phyloP scores from a whole-genome alignment of 2,797 vertebrate genomes.

The Onychomys leucogaster region DNA sequence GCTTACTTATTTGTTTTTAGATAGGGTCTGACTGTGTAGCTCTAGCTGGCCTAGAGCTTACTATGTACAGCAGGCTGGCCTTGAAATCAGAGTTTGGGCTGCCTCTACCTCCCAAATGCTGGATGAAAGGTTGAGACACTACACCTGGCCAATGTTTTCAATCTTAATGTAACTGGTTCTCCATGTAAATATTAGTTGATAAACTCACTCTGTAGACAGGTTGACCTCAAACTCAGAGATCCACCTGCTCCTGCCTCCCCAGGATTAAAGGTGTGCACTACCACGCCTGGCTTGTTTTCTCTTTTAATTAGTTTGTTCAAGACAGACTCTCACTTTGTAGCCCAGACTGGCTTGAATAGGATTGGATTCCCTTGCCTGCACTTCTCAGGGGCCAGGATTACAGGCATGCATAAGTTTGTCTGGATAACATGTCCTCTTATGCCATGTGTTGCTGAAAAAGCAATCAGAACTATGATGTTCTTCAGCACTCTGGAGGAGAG shows the following conservation, averaged over 20 bases:
- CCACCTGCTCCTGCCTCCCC: neutral
- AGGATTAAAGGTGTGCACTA: neutral
- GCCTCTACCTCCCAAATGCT: neutral
- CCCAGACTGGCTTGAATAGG: neutral
- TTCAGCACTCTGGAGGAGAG: neutral
- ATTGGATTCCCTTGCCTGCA: neutral
- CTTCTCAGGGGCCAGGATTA: neutral
- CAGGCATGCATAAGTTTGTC: neutral
- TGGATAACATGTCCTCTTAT: neutral
- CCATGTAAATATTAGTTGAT: neutral
- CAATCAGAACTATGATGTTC: neutral
- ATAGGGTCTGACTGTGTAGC: neutral
- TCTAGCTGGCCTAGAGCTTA: neutral
- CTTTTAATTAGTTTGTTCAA: neutral
- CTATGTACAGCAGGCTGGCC: neutral
- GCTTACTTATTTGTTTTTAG: neutral
- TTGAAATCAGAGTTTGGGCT: neutral
- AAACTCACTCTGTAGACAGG: neutral
- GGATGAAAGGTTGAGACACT: neutral
- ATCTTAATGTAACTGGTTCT: neutral
- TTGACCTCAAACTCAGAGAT: neutral
- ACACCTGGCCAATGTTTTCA: neutral
- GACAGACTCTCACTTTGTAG: neutral
- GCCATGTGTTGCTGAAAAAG: neutral
- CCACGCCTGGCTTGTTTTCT: neutral